phyloP scores from a whole-genome alignment of 2,797 vertebrate genomes.

The Xiphorhynchus erythropygius region DNA sequence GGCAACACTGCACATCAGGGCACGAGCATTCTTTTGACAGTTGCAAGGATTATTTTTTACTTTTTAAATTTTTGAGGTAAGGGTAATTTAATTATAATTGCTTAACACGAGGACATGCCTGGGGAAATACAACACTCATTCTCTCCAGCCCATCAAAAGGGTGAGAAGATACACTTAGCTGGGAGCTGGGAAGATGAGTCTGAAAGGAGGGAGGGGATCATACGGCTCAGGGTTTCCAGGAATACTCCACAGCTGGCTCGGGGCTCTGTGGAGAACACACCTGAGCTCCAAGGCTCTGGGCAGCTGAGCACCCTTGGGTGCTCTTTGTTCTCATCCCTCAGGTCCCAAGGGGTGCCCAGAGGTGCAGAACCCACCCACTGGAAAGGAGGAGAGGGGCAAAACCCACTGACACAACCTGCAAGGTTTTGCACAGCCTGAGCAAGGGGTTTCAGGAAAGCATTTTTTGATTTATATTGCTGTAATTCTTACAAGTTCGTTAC shows the following conservation, averaged over 20 bases:
- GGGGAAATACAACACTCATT: not conserved
- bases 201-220: not conserved
- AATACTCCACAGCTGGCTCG: no score
- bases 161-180: not conserved
- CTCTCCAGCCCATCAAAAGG: not conserved
- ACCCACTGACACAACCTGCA: not conserved
- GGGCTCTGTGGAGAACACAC: not conserved
- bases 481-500: not conserved
- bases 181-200: not conserved
- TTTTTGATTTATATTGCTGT: not conserved
- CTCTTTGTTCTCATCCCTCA: not conserved
- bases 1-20: not conserved
- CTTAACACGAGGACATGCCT: not conserved
- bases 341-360: accelerated
- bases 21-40: not conserved
- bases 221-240: not conserved
- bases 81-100: not conserved
- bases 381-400: not conserved
- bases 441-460: not conserved
- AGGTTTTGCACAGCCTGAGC: not conserved
- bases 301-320: not conserved
- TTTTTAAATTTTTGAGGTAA: not conserved
- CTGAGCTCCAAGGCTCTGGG: accelerated
- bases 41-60: not conserved
- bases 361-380: accelerated